These are phyloP conservation scores for Chymomyza amoena DNA, from an alignment of 2,888 invertebrate genomes.

Conservation along the genomic window DNA sequence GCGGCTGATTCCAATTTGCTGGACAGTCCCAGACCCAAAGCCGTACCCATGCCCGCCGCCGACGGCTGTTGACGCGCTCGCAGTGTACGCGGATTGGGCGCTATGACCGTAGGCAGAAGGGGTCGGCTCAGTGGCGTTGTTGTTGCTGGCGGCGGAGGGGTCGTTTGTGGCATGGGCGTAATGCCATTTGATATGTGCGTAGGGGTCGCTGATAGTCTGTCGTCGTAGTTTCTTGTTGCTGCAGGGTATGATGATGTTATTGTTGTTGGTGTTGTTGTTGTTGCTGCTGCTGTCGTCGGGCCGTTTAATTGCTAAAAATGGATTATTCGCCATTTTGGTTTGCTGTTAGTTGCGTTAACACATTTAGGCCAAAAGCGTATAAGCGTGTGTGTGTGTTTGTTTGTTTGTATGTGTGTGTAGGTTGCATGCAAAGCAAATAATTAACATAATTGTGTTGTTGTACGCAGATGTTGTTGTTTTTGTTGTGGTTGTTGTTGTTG, in stretches of 20 bases:
- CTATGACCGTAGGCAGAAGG: constrained; percentile 53
- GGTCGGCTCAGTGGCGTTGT: constrained; percentile 30
- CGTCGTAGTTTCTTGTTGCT: constrained; percentile 72
- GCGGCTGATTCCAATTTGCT: constrained; percentile 18
- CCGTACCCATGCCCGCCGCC: not conserved
- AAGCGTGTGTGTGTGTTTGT: constrained; percentile 6
- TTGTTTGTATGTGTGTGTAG: not conserved
- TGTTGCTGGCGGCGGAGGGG: not conserved
- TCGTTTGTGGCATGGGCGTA: constrained; percentile 41
- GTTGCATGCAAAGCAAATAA: constrained; percentile 25
- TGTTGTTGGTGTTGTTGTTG: constrained; percentile 33
- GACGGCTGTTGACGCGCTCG: constrained; percentile 24
- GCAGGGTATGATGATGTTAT: constrained; percentile 23
- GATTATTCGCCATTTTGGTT: constrained; percentile 70
- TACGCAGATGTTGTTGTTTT: constrained; percentile 26
- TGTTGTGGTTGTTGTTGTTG: constrained; percentile 23
- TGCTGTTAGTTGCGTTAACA: constrained; percentile 61
- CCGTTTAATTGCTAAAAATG: constrained; percentile 77
- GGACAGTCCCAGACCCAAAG: not conserved
- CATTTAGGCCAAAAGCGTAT: constrained; percentile 32
- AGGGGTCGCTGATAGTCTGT: constrained; percentile 76
- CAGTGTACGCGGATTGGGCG: constrained; percentile 48
- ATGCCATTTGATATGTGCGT: constrained; percentile 73
- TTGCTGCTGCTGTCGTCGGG: constrained; percentile 52
- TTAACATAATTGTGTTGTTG: constrained; percentile 30